Conservation (phyloP, 2,797 vertebrate genomes). For the Fistularia commersonii region DNA sequence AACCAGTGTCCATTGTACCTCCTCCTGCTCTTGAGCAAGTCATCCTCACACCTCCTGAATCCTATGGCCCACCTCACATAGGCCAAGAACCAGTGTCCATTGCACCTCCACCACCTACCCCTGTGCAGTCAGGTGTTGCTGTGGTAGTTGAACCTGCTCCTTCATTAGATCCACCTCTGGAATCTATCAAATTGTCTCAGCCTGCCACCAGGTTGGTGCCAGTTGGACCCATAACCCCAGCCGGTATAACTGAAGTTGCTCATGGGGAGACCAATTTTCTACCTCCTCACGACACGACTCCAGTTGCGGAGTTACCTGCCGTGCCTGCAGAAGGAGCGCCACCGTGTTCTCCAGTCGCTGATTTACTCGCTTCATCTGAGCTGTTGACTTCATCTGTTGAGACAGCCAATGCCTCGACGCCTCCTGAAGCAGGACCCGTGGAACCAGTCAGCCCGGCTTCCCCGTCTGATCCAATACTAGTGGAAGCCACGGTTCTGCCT, state of each 20-base stretch:
- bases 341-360: slow-evolving; percentile 7
- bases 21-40: slow-evolving; percentile 20
- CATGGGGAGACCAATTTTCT: slow-evolving; percentile 11
- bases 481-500: no score
- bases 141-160: background rate
- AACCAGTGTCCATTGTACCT: slow-evolving; percentile 7
- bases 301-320: background rate
- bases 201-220: no score
- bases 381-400: slow-evolving; percentile 7
- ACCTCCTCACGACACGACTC: slow-evolving; percentile 9
- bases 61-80: slow-evolving; percentile 1
- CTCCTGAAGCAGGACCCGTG: no score
- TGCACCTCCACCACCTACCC: slow-evolving; percentile 10
- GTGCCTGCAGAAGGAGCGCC: slow-evolving; percentile 7
- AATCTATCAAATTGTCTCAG: no score
- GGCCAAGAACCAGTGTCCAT: slow-evolving; percentile 12
- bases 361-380: background rate
- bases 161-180: no score
- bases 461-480: no score
- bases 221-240: slow-evolving; percentile 10
- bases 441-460: no score
- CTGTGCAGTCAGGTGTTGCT: background rate
- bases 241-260: slow-evolving; percentile 2
- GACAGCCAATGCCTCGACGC: background rate
- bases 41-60: slow-evolving; percentile 14